Conservation (phyloP, 2,888 invertebrate species). For the Drosophila ezoana region DNA sequence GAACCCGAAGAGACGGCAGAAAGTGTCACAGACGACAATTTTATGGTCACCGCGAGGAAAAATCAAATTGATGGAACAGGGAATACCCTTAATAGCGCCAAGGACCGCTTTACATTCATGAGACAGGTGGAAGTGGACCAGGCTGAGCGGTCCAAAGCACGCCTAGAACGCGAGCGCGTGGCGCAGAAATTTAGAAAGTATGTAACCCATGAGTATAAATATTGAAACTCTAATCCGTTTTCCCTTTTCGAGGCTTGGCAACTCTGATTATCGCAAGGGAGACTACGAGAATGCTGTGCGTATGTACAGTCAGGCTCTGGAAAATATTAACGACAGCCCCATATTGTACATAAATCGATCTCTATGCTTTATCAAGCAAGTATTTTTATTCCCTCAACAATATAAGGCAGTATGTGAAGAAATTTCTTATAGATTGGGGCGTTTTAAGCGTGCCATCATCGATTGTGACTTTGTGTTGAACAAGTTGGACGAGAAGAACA, state of each 20-base stretch:
- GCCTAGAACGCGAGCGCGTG: constrained; percentile 88
- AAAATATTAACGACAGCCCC: constrained; percentile 91
- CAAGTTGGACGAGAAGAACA: constrained; percentile 89
- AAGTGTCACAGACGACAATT: constrained; percentile 84
- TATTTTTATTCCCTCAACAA: background rate
- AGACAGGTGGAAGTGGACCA: constrained; percentile 90
- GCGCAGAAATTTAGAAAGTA: constrained; percentile 89
- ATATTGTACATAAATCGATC: constrained; percentile 93
- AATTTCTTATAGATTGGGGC: constrained; percentile 74
- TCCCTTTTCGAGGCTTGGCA: constrained; percentile 86
- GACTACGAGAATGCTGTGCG: constrained; percentile 91
- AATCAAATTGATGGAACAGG: constrained; percentile 5
- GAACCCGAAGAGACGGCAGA: constrained; percentile 57
- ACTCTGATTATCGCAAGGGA: constrained; percentile 88
- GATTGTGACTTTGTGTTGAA: constrained; percentile 91
- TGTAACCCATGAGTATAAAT: background rate
- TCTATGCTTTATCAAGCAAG: constrained; percentile 85
- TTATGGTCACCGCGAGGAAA: constrained; percentile 87
- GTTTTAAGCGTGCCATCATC: constrained; percentile 88
- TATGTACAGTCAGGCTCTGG: constrained; percentile 91
- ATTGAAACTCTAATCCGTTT: background rate
- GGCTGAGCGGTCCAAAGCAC: constrained; percentile 88
- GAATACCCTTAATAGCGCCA: constrained; percentile 76
- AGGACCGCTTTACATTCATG: constrained; percentile 90
- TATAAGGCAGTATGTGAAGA: background rate